A percentile compares a stretch with the other conserved stretches of the same genome.
phyloP scores from a whole-genome alignment of 2,113 vertebrate species.

The Aleadryas rufinucha region DNA sequence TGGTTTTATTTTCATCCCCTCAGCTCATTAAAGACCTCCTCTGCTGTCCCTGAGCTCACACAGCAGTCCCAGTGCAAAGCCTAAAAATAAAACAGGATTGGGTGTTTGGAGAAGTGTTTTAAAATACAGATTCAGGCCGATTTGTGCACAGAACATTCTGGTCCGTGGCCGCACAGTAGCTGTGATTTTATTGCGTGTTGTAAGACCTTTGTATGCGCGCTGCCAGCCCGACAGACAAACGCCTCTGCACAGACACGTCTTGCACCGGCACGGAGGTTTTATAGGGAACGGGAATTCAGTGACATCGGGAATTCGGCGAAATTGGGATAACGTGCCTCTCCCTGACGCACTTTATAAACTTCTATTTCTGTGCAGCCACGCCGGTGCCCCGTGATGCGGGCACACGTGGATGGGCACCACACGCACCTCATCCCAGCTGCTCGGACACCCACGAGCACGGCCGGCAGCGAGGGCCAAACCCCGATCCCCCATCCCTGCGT shows the following conservation, averaged over 20 bases:
- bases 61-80: not conserved
- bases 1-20: not conserved
- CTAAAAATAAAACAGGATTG: not conserved
- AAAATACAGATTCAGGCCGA: not conserved
- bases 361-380: accelerated
- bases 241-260: not conserved
- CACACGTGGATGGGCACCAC: not conserved
- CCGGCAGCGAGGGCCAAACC: not conserved
- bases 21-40: not conserved
- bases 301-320: accelerated
- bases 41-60: not conserved
- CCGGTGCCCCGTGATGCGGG: accelerated
- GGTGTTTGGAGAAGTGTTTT: not conserved
- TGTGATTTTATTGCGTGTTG: not conserved
- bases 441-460: accelerated
- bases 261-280: accelerated
- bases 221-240: not conserved
- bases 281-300: accelerated
- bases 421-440: accelerated
- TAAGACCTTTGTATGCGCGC: accelerated
- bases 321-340: accelerated
- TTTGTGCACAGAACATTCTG: accelerated
- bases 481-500: accelerated
- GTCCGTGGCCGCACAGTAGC: accelerated
- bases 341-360: not conserved